phyloP scores from a whole-genome alignment of 2,888 invertebrate genomes.

The Orgyia antiqua region DNA sequence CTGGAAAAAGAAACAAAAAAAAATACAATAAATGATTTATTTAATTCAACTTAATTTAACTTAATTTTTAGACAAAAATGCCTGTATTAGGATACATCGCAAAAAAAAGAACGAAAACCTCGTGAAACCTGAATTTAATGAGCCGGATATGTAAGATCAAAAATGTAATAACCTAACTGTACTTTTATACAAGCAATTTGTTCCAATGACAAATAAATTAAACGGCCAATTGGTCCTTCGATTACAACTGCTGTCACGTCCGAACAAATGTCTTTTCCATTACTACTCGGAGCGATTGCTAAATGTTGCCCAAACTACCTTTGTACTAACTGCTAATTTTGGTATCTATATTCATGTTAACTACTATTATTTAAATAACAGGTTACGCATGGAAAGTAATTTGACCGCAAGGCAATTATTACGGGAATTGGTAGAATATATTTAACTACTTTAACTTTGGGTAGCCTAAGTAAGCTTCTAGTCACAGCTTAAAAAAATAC shows the following conservation, averaged over 20 bases:
- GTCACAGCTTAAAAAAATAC: no score
- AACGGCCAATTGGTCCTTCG: background rate
- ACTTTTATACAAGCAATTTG: background rate
- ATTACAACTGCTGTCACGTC: slow-evolving; percentile 1
- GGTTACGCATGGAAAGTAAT: slow-evolving; percentile 1
- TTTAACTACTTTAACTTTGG: no score
- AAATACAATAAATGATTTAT: no score
- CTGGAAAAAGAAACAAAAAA: no score
- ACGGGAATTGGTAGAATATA: no score
- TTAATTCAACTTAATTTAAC: no score
- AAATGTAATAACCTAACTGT: background rate
- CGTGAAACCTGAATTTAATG: background rate
- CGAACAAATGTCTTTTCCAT: slow-evolving; percentile 1
- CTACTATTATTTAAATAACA: slow-evolving; percentile 5
- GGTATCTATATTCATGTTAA: slow-evolving; percentile 6
- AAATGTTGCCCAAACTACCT: slow-evolving; percentile 1
- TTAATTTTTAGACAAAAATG: no score
- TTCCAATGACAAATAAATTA: slow-evolving; percentile 1
- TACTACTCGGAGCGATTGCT: background rate
- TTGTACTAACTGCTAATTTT: no score
- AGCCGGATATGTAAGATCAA: background rate
- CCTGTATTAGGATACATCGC: no score
- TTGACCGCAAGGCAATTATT: background rate
- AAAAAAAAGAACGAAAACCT: background rate
- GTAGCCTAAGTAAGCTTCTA: no score